phyloP scores from a whole-genome alignment of 2,113 vertebrate species.

The Periophthalmodon schlosseri region DNA sequence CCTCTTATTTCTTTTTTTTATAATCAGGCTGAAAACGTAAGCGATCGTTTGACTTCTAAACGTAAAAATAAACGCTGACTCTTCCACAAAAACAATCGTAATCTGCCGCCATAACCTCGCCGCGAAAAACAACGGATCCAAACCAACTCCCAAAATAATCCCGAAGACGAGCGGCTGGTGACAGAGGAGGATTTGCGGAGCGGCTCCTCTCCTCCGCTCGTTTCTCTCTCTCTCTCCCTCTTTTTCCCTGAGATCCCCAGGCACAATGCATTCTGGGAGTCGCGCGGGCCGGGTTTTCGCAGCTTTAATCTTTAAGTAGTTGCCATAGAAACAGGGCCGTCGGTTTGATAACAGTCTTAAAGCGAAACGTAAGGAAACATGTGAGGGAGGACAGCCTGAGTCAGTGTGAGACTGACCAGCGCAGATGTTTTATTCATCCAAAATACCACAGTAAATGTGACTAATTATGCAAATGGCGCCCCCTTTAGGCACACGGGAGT shows the following conservation, averaged over 20 bases:
- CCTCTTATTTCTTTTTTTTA: too few species aligned
- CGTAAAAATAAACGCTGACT: too few species aligned
- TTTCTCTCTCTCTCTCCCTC: constrained; percentile 4
- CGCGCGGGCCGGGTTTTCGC: constrained; percentile 66
- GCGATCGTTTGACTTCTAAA: too few species aligned
- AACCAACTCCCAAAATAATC: not conserved
- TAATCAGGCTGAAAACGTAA: too few species aligned
- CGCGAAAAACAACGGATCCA: not conserved
- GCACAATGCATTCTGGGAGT: constrained; percentile 72
- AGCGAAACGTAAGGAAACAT: constrained; percentile 45
- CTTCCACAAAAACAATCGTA: too few species aligned
- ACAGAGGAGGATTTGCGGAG: constrained; percentile 52
- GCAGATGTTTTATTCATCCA: constrained; percentile 12
- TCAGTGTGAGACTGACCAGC: constrained; percentile 45
- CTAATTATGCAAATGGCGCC: not conserved
- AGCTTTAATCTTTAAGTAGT: constrained; percentile 82
- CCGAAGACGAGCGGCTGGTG: constrained; percentile 30
- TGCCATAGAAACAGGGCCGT: constrained; percentile 79
- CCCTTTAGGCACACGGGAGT: too few species aligned
- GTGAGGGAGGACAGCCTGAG: constrained; percentile 31
- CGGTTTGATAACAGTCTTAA: constrained; percentile 60
- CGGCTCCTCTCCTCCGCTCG: constrained; percentile 34
- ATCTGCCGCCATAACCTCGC: too few species aligned
- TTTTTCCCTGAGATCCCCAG: constrained; percentile 67
- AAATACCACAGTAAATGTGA: not conserved